These are phyloP conservation scores for Oreotrochilus melanogaster DNA, from an alignment of 2,113 vertebrate species.

Conservation along the genomic window DNA sequence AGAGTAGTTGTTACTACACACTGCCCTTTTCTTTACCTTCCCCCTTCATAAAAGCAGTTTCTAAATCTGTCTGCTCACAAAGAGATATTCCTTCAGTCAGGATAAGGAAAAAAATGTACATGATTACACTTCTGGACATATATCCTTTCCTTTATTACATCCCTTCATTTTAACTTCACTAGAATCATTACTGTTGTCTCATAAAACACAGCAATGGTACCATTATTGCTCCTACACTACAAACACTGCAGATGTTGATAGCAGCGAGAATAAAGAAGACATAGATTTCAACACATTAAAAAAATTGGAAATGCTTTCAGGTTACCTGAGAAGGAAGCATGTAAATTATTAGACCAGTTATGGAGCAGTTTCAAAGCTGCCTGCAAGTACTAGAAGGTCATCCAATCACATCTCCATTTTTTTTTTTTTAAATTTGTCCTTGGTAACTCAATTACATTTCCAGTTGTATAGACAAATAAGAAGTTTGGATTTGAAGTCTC, in stretches of 20 bases:
- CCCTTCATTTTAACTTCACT: slow-evolving; percentile 41
- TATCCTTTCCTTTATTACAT: slow-evolving; percentile 45
- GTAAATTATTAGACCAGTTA: background rate
- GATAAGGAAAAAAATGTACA: slow-evolving; percentile 7
- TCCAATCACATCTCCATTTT: background rate
- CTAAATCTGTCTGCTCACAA: background rate
- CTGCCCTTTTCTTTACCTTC: slow-evolving; percentile 7
- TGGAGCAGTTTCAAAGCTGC: background rate
- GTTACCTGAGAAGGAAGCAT: background rate
- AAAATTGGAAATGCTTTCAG: slow-evolving; percentile 28
- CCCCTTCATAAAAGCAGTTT: background rate
- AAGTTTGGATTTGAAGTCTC: background rate
- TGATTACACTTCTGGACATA: slow-evolving; percentile 28
- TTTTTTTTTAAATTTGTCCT: background rate
- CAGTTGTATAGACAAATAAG: background rate
- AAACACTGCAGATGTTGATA: background rate
- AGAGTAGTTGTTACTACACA: background rate
- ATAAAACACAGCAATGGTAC: slow-evolving; percentile 28
- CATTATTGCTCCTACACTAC: background rate
- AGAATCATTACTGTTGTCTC: slow-evolving; percentile 45
- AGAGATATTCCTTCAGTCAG: background rate
- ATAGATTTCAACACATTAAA: slow-evolving; percentile 17
- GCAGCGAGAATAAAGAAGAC: background rate
- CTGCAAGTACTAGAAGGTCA: background rate
- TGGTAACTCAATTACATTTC: background rate